Evolutionary conservation across 1,140 invertebrate species (phyloP).

Genomic region (Dendrolimus kikuchii): DNA sequence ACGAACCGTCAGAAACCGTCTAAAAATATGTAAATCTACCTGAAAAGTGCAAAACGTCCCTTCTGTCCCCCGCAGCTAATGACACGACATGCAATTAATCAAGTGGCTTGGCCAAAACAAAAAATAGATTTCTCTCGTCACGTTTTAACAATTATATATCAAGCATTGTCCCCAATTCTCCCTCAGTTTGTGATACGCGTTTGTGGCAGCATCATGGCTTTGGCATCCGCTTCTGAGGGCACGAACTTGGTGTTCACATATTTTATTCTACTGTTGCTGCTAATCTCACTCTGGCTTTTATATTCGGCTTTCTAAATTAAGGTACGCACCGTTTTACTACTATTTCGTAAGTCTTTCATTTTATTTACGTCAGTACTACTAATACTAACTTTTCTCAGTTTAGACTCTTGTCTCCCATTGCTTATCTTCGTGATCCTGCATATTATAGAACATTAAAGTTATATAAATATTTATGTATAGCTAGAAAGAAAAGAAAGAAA

Average conservation of each 20-base stretch:
- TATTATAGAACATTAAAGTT: too few relatives aligned
- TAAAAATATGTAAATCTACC: not conserved
- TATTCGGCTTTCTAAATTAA: conserved; percentile 55
- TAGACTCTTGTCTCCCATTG: too few relatives aligned
- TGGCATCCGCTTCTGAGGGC: conserved; percentile 38
- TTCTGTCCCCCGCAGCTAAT: conserved; percentile 8
- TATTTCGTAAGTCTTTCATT: too few relatives aligned
- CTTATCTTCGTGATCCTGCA: too few relatives aligned
- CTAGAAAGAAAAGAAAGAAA: too few relatives aligned
- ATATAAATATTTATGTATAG: too few relatives aligned
- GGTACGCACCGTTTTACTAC: conserved; percentile 24
- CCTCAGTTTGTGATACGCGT: conserved; percentile 29
- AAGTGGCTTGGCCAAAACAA: conserved; percentile 34
- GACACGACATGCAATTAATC: conserved; percentile 47
- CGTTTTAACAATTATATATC: conserved; percentile 26
- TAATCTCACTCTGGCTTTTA: conserved; percentile 50
- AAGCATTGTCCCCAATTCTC: conserved; percentile 20
- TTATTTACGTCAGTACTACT: too few relatives aligned
- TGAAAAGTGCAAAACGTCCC: conserved; percentile 3
- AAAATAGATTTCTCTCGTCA: conserved; percentile 44
- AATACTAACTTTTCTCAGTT: too few relatives aligned
- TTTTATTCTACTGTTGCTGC: conserved; percentile 47
- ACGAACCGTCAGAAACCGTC: too few relatives aligned
- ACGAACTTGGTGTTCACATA: conserved; percentile 52
- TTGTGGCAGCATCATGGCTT: conserved; percentile 32